Evolutionary conservation across 2,888 invertebrate species (phyloP), one percentile per base, ranked within the genome.

Genomic region (Apamea epomidion): DNA sequence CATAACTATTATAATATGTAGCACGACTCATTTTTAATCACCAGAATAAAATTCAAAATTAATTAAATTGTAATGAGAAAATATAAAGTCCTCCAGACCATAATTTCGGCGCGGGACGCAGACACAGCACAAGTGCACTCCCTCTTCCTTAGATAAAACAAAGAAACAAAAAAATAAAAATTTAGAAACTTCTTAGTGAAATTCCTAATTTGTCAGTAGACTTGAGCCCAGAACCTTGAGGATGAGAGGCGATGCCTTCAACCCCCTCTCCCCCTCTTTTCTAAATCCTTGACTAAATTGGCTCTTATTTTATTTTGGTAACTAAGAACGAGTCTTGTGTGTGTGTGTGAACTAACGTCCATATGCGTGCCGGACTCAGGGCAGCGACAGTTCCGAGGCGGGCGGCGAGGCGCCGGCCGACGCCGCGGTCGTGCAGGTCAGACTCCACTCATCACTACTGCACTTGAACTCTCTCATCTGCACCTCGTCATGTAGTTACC

Each of bases 361-460:
- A 67, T 80, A 80, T 85, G 2, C 42, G 12, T 48, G 45, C 18
- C 54, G 42, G 5, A 10, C 86, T 81, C 91, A 95, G 95, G 95
- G 93, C 91, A 95, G 96, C 93, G 96, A 96, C 93, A 93, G 95
- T 78, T 95, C 96, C 42, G 96, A 96, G 88, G 89, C 91, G 70
- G 93, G 91, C 7, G 82, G 81, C 76, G 93, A 93, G 48, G 87
- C 90, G 58, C 80, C 90, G 74, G 79, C 88, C 45, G 91, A 88
- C 48, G 51, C 82, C 32, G 29, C 86, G 32, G 16, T 3, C 84
- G 88, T 83, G n/a, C 89, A 91, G 92, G 93, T 92, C n/a, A 42
- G 81, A 10, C 10, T n/a, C 3, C 0, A 2, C 37, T 25, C 16
- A 0, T 37, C 51, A 5, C 25, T 51, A 29, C 51, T 18, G 76